These are phyloP conservation scores for Telmatherina bonti DNA, from an alignment of 2,797 vertebrate genomes.

Conservation along the genomic window DNA sequence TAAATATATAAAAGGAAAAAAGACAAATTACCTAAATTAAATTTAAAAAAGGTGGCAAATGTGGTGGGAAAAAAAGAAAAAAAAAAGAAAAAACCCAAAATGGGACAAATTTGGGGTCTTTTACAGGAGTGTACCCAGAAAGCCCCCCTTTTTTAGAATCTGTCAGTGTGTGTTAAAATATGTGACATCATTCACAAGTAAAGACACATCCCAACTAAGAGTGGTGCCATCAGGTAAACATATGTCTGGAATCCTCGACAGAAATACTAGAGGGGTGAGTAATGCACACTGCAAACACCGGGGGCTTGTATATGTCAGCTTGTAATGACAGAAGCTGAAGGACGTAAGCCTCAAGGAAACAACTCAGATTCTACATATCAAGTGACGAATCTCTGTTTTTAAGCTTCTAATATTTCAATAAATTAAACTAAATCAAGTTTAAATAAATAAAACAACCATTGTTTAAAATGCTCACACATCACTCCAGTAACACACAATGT, in stretches of 20 bases:
- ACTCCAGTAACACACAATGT: conserved; percentile 1
- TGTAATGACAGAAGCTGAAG: conserved; percentile 39
- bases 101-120: background rate
- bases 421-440: conserved; percentile 4
- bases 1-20: too few species aligned
- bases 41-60: background rate
- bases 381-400: background rate
- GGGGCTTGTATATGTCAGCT: conserved; percentile 31
- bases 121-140: background rate
- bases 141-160: background rate
- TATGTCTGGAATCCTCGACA: conserved; percentile 57
- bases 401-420: background rate
- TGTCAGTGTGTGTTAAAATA: conserved; percentile 5
- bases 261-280: conserved; percentile 66
- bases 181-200: conserved; percentile 49
- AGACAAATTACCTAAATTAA: background rate
- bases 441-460: conserved; percentile 17
- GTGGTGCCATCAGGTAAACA: conserved; percentile 40
- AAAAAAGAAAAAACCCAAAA: background rate
- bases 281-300: conserved; percentile 52
- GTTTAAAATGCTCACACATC: background rate
- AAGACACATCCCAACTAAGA: conserved; percentile 54
- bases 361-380: conserved; percentile 25
- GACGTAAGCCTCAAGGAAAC: conserved; percentile 28
- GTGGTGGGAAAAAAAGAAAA: background rate